Evolutionary conservation across 2,113 vertebrate genomes (phyloP).

Genomic region (Misgurnus mizolepis): DNA sequence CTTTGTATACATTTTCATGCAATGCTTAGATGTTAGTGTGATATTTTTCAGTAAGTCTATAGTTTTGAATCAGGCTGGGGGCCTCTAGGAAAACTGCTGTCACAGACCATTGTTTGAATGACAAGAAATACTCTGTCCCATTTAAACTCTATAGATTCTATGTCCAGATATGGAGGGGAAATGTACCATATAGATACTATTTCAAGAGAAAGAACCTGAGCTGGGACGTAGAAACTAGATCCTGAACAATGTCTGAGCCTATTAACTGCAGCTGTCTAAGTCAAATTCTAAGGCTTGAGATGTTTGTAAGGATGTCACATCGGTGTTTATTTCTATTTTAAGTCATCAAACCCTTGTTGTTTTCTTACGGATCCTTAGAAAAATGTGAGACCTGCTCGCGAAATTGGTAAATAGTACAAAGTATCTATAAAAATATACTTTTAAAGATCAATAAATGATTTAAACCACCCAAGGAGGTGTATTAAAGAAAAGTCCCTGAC

Average conservation of each 20-base stretch:
- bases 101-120: neutral
- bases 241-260: conserved; percentile 55
- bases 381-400: neutral
- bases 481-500: conserved; percentile 20
- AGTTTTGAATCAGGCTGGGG: too few species aligned
- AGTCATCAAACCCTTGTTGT: neutral
- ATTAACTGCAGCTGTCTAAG: conserved; percentile 77
- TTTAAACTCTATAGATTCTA: conserved; percentile 54
- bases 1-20: too few species aligned
- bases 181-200: conserved; percentile 67
- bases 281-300: conserved; percentile 62
- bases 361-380: neutral
- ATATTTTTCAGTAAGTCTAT: too few species aligned
- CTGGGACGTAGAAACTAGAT: conserved; percentile 71
- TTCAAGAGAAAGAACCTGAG: conserved; percentile 74
- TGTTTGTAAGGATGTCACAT: conserved; percentile 29
- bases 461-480: neutral
- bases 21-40: too few species aligned
- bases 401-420: neutral
- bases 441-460: neutral
- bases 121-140: neutral
- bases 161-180: conserved; percentile 70
- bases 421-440: neutral
- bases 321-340: neutral
- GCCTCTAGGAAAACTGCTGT: neutral